These are phyloP conservation scores for Orthosia gothica DNA, from an alignment of 2,888 invertebrate species.

Conservation along the genomic window DNA sequence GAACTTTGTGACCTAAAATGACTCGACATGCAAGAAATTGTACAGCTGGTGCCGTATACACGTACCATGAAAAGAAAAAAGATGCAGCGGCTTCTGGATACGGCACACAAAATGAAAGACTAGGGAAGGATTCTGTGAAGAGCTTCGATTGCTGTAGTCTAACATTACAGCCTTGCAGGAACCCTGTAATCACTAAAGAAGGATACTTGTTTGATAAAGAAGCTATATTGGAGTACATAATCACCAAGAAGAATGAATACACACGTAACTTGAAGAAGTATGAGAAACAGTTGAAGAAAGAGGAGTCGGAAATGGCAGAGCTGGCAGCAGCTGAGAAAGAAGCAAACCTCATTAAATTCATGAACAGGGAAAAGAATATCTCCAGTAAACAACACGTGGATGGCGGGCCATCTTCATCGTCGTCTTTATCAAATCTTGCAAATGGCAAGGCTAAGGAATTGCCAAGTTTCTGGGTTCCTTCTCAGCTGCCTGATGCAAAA, in stretches of 20 bases:
- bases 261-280: slow-evolving; percentile 97
- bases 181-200: slow-evolving; percentile 96
- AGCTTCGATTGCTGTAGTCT: slow-evolving; percentile 99
- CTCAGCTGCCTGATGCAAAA: slow-evolving; percentile 97
- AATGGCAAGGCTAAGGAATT: slow-evolving; percentile 95
- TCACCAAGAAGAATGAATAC: slow-evolving; percentile 98
- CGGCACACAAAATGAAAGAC: slow-evolving; percentile 95
- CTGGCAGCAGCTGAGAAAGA: slow-evolving; percentile 94
- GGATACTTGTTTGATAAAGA: slow-evolving; percentile 99
- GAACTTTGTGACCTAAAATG: slow-evolving; percentile 89
- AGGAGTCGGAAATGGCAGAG: slow-evolving; percentile 94
- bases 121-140: slow-evolving; percentile 97
- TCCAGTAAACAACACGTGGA: slow-evolving; percentile 82
- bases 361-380: slow-evolving; percentile 96
- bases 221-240: slow-evolving; percentile 98
- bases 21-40: slow-evolving; percentile 99
- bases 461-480: slow-evolving; percentile 99
- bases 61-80: slow-evolving; percentile 99
- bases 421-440: slow-evolving; percentile 95
- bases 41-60: slow-evolving; percentile 99
- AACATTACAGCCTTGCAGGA: slow-evolving; percentile 98
- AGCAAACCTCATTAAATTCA: slow-evolving; percentile 94
- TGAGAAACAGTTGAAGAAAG: slow-evolving; percentile 96
- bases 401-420: slow-evolving; percentile 74
- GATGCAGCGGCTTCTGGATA: slow-evolving; percentile 99